Evolutionary conservation across 1,140 invertebrate genomes (phyloP).

Genomic region (Drosophila micromelanica): DNA sequence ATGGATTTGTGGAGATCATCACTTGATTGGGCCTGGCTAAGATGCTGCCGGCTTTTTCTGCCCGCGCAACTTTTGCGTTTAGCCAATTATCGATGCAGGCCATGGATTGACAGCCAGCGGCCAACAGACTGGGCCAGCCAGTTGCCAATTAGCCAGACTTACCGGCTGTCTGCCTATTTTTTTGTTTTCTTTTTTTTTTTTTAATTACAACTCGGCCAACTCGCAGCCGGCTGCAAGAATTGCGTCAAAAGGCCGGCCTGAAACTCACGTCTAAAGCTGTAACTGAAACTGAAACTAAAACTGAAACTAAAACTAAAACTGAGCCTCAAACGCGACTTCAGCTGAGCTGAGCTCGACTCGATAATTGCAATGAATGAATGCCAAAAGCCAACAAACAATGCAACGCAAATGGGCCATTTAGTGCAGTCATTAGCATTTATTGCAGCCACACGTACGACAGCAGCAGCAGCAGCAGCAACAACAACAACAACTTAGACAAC

Average conservation of each 20-base stretch:
- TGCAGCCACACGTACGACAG: conserved; percentile 51
- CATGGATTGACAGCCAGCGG: conserved; percentile 39
- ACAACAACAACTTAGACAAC: conserved; percentile 7
- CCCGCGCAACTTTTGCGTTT: neutral
- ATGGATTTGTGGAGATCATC: too few relatives aligned
- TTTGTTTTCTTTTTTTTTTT: conserved; percentile 19
- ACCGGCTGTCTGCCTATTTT: conserved; percentile 21
- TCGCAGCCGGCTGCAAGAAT: conserved; percentile 18
- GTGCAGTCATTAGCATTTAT: conserved; percentile 78
- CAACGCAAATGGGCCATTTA: conserved; percentile 67
- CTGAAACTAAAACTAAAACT: conserved; percentile 1
- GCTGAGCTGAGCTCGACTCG: conserved; percentile 29
- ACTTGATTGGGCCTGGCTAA: too few relatives aligned
- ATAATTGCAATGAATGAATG: conserved; percentile 77
- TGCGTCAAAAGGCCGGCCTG: conserved; percentile 23
- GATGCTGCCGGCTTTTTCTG: too few relatives aligned
- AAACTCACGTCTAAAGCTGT: neutral
- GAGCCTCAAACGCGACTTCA: conserved; percentile 4
- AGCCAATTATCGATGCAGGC: conserved; percentile 68
- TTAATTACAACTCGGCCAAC: conserved; percentile 52
- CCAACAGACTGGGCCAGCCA: conserved; percentile 46
- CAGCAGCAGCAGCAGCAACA: conserved; percentile 26
- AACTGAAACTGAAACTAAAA: conserved; percentile 7
- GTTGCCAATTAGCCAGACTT: conserved; percentile 70
- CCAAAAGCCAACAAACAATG: conserved; percentile 57